Percentiles rank a stretch among this genome's conserved stretches.
These are phyloP conservation scores for Ivindomyrus marchei DNA, from an alignment of 2,113 vertebrate species.

Conservation along the genomic window DNA sequence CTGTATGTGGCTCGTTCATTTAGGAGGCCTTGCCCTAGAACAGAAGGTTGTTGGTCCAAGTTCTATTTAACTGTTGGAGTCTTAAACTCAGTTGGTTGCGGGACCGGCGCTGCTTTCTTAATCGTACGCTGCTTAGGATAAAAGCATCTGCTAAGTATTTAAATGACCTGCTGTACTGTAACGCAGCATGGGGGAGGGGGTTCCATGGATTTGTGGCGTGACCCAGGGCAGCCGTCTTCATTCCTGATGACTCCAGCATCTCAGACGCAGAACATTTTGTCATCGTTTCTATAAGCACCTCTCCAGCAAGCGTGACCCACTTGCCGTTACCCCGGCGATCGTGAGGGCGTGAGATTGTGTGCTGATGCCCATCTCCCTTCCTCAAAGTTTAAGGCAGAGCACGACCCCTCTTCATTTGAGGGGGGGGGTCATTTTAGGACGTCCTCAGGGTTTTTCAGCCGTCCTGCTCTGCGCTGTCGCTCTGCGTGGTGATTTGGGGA, in stretches of 20 bases:
- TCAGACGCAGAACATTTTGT: neutral
- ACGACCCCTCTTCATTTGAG: neutral
- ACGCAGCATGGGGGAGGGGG: neutral
- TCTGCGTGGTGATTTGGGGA: neutral
- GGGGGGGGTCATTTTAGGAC: neutral
- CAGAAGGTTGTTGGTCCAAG: neutral
- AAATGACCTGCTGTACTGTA: neutral
- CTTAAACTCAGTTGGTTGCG: neutral
- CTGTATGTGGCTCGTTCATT: neutral
- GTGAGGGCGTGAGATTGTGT: neutral
- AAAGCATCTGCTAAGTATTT: neutral
- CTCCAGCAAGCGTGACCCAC: neutral
- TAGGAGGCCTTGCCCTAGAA: neutral
- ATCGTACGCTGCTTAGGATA: neutral
- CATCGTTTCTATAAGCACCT: neutral
- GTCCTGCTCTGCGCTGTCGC: neutral
- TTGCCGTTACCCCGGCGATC: neutral
- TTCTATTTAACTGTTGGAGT: neutral
- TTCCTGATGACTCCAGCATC: neutral
- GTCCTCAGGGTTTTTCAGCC: neutral
- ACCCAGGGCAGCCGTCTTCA: neutral
- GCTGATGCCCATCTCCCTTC: neutral
- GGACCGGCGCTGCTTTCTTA: neutral
- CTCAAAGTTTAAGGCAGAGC: neutral
- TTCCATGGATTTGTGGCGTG: neutral